Conservation (phyloP, 1,140 invertebrate genomes). For the Atta colombica region DNA sequence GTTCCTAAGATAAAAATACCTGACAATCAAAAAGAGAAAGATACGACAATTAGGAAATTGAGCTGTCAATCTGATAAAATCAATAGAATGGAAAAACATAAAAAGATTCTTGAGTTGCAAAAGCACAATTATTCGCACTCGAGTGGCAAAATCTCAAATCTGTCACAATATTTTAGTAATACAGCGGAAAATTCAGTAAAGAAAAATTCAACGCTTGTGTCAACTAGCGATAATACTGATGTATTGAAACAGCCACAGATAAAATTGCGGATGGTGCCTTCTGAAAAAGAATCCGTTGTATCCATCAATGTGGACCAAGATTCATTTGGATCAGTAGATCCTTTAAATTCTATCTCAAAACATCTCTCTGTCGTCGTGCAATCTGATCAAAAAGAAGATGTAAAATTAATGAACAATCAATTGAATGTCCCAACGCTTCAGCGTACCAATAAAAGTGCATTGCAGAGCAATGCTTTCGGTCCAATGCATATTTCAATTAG, state of each 20-base stretch:
- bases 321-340: background rate
- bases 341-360: background rate
- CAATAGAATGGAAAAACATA: background rate
- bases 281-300: constrained; percentile 68
- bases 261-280: constrained; percentile 68
- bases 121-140: constrained; percentile 31
- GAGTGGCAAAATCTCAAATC: background rate
- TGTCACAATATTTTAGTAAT: background rate
- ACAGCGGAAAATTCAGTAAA: background rate
- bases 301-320: constrained; percentile 65
- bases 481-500: constrained; percentile 74
- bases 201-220: background rate
- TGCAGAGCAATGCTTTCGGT: constrained; percentile 37
- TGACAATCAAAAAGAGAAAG: constrained; percentile 43
- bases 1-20: background rate
- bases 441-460: background rate
- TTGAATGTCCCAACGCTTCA: background rate
- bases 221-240: background rate
- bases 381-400: constrained; percentile 25
- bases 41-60: background rate
- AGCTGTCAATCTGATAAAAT: background rate
- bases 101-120: background rate
- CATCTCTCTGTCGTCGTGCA: constrained; percentile 64
- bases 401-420: background rate
- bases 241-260: constrained; percentile 52